Evolutionary conservation across 2,888 invertebrate species (phyloP).

Genomic region (Horisme vitalbata): DNA sequence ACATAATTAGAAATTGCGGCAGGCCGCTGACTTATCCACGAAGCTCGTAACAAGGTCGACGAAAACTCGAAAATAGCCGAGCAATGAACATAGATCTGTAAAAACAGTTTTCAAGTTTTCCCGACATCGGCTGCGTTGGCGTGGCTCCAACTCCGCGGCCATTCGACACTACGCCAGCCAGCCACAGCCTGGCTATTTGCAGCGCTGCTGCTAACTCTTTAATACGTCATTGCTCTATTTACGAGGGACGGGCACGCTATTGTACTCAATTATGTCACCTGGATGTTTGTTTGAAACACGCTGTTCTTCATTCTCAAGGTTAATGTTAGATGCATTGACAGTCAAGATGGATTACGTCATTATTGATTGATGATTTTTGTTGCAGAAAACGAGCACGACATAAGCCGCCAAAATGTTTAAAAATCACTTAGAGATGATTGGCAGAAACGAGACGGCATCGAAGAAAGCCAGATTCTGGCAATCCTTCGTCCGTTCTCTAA

Average conservation of each 20-base stretch:
- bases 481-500: slow-evolving; percentile 95
- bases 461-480: slow-evolving; percentile 97
- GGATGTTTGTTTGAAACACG: slow-evolving; percentile 52
- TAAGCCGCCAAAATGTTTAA: slow-evolving; percentile 92
- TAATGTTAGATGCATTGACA: slow-evolving; percentile 39
- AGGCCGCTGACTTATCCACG: slow-evolving; percentile 64
- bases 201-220: slow-evolving; percentile 64
- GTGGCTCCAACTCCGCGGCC: slow-evolving; percentile 62
- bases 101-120: slow-evolving; percentile 75
- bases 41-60: slow-evolving; percentile 71
- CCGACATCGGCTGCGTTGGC: slow-evolving; percentile 60
- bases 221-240: slow-evolving; percentile 78
- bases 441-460: slow-evolving; percentile 95
- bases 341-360: slow-evolving; percentile 9
- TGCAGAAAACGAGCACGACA: slow-evolving; percentile 90
- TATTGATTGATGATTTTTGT: slow-evolving; percentile 44
- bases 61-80: slow-evolving; percentile 71
- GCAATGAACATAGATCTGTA: slow-evolving; percentile 73
- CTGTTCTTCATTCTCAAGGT: slow-evolving; percentile 54
- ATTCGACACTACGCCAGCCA: slow-evolving; percentile 70
- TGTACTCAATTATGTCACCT: slow-evolving; percentile 75
- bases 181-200: slow-evolving; percentile 72
- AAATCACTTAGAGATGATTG: slow-evolving; percentile 96
- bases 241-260: slow-evolving; percentile 62
- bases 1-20: slow-evolving; percentile 63